These are phyloP conservation scores for Charina bottae DNA, from an alignment of 2,113 vertebrate genomes.

Conservation along the genomic window DNA sequence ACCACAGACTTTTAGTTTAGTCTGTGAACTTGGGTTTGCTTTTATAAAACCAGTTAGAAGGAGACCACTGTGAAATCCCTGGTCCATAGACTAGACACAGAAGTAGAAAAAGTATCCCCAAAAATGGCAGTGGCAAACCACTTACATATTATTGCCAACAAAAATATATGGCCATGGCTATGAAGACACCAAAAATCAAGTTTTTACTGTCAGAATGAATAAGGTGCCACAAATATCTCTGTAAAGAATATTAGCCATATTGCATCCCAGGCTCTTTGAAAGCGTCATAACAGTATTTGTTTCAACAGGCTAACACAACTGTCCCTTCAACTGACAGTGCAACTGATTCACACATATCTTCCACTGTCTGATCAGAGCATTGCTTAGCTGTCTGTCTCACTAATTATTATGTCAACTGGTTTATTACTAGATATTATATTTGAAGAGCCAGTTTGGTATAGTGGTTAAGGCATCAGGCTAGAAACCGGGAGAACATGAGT, in stretches of 20 bases:
- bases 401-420: not conserved
- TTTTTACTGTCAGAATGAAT: not conserved
- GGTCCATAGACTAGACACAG: not conserved
- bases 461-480: too few relatives aligned
- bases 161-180: not conserved
- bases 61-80: not conserved
- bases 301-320: not conserved
- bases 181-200: not conserved
- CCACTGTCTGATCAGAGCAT: not conserved
- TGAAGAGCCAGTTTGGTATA: not conserved
- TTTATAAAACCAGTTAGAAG: not conserved
- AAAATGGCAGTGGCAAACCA: not conserved
- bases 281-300: not conserved
- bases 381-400: not conserved
- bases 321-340: not conserved
- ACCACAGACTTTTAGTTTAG: not conserved
- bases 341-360: not conserved
- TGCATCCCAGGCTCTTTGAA: not conserved
- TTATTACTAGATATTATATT: not conserved
- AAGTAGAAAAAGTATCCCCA: not conserved
- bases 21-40: not conserved
- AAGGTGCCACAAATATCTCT: not conserved
- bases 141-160: not conserved
- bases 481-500: too few relatives aligned
- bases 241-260: not conserved